Evolutionary conservation across 2,113 vertebrate species (phyloP), one percentile per base, ranked within the genome.

Genomic region (Chauna torquata): DNA sequence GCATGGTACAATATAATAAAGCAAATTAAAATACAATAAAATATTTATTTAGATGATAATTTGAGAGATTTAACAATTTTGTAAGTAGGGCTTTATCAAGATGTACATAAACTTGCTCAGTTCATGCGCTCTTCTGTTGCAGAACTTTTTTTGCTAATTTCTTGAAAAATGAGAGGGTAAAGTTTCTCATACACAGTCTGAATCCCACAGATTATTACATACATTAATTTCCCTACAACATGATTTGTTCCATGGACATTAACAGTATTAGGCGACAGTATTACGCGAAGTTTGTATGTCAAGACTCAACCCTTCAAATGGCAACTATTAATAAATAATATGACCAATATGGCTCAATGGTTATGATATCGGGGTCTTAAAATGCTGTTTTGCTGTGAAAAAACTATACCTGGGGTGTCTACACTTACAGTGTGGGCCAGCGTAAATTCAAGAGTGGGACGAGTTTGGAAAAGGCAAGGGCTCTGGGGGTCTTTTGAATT

Each of bases 1-100:
- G 89, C 87, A 83, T 34, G 34, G n/a, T 18, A 91, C 34, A 94
- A 92, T 82, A 89, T 88, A 95, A 95, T 71, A 94, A 93, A 93
- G 27, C 40, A 42, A 16, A 90, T 86, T 88, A 64, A 91, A 96
- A 96, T 78, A 22, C 64, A 96, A 86, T 83, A 75, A 80, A 96
- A 94, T 78, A 94, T 92, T 94, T 94, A 92, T 94, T 94, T 90
- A 93, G 49, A 93, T 58, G 61, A 83, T 83, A 7, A 83, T 86
- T 92, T 82, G 66, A 80, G 50, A 76, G 52, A 52, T 79, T 81
- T 82, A 64, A 86, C 11, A 1, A 81, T 86, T 93, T 71, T 70
- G 13, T 68, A 86, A 82, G 81, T 32, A 30, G 44, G 13, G 71
- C 15, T 70, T 84, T 9, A 81, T n/a, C 19, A 82, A 64, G 13